Conservation (phyloP, 2,797 vertebrate species). For the Girardinus metallicus region DNA sequence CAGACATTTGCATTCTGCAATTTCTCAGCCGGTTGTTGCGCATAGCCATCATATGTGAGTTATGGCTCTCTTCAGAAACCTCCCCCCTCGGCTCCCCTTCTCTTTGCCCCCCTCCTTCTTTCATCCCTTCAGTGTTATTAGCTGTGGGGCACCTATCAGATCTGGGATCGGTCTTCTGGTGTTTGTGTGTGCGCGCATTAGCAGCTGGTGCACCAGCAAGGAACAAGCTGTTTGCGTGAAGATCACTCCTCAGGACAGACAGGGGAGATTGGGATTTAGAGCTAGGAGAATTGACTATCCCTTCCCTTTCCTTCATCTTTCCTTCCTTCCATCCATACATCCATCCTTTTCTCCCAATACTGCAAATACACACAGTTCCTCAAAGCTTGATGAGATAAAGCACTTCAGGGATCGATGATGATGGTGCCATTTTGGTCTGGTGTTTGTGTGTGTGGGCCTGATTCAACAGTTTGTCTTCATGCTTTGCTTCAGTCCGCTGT, state of each 20-base stretch:
- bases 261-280: slow-evolving; percentile 49
- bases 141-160: slow-evolving; percentile 56
- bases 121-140: slow-evolving; percentile 38
- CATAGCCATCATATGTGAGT: slow-evolving; percentile 46
- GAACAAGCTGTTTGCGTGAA: slow-evolving; percentile 47
- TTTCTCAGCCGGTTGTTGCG: slow-evolving; percentile 63
- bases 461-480: slow-evolving; percentile 62
- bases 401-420: slow-evolving; percentile 5
- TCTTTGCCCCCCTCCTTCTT: neutral
- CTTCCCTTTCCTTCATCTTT: neutral
- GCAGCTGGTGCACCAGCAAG: slow-evolving; percentile 59
- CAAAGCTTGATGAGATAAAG: slow-evolving; percentile 25
- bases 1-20: slow-evolving; percentile 25
- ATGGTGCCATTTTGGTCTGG: slow-evolving; percentile 1
- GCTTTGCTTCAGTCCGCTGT: slow-evolving; percentile 18
- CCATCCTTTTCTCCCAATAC: neutral
- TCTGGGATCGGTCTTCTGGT: slow-evolving; percentile 34
- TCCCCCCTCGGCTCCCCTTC: slow-evolving; percentile 1
- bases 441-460: slow-evolving; percentile 14
- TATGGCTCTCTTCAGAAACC: slow-evolving; percentile 30
- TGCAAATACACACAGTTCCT: slow-evolving; percentile 16
- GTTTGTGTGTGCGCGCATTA: slow-evolving; percentile 22
- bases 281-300: slow-evolving; percentile 9
- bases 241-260: slow-evolving; percentile 67
- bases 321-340: neutral